Base-by-base conservation (phyloP, 2,888 invertebrate genomes). In the Iphiclides podalirius region DNA sequence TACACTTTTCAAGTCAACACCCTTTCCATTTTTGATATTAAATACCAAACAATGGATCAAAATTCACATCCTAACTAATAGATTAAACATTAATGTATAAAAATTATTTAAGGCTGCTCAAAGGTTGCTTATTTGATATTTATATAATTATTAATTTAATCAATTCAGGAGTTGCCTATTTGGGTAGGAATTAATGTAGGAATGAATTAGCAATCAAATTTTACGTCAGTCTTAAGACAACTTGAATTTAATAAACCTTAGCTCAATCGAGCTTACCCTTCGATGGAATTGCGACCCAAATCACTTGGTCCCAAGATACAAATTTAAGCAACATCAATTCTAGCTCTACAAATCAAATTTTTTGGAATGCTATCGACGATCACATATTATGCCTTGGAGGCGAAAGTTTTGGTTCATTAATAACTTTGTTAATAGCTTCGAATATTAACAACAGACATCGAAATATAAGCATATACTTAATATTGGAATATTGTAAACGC, bases 311-410 rank as follows among this genome's bases (percentile, higher is more conserved):
- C 26, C 26, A 26, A 8, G 9, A 26, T 26, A 26, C 26, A 26
- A 8, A 26, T 26, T 26, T 8, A 26, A 26, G 26, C 26, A 8
- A 26, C 26, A 26, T 4, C 8, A 26, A 20, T 8, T 9, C 9
- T 26, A 26, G 26, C 26, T n/a, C n/a, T 26, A 20, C 20, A 54
- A 58, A 64, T 72, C 63, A 73, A 67, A 64, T 66, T 66, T 72
- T 78, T 78, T 84, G 85, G 85, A 86, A 85, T 84, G 80, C 71
- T 77, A 75, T 69, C 48, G 54, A 68, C 57, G 56, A 74, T 84
- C 85, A 86, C 85, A 85, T n/a, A n/a, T n/a, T n/a, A n/a, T 85
- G 83, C 83, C 85, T 85, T 85, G 33, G 6, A 2, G 14, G 14
- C 50, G 47, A 53, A 38, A 36, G 52, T 42, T 54, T 55, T 57